Evolutionary conservation across 1,140 invertebrate genomes (phyloP).

Genomic region (Zaprionus camerounensis): DNA sequence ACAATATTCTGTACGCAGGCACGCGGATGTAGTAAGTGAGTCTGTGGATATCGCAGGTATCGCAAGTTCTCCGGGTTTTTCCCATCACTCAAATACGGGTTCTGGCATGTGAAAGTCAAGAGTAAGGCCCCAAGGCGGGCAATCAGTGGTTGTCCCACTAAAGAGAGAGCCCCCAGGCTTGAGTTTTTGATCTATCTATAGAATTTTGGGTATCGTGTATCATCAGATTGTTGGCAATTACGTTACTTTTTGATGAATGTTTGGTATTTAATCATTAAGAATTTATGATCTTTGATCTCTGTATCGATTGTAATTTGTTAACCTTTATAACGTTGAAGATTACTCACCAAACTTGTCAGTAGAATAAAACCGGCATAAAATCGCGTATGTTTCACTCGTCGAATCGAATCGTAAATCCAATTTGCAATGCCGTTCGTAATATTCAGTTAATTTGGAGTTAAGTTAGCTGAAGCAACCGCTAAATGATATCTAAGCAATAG

Average conservation of each 20-base stretch:
- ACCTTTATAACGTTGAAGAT: neutral
- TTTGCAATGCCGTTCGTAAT: conserved; percentile 32
- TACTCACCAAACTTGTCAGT: conserved; percentile 77
- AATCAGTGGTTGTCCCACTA: conserved; percentile 14
- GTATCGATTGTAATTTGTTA: conserved; percentile 27
- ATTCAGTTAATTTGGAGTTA: conserved; percentile 44
- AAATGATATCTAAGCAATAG: conserved; percentile 44
- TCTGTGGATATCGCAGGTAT: conserved; percentile 17
- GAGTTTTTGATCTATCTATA: conserved; percentile 9
- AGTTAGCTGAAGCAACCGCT: conserved; percentile 31
- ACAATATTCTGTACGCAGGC: conserved; percentile 1
- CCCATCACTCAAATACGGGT: conserved; percentile 38
- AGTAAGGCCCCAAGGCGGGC: conserved; percentile 16
- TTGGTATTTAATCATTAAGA: conserved; percentile 9
- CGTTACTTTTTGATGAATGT: conserved; percentile 15
- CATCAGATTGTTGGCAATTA: neutral
- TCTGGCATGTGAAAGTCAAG: conserved; percentile 46
- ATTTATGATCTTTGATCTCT: conserved; percentile 5
- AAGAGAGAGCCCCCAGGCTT: conserved; percentile 14
- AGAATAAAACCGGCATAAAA: conserved; percentile 64
- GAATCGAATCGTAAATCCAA: conserved; percentile 42
- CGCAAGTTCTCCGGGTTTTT: conserved; percentile 52
- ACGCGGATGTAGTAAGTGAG: conserved; percentile 36
- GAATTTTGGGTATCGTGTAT: neutral
- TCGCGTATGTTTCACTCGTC: conserved; percentile 22